Conservation (phyloP, 2,113 vertebrate genomes). For the Reinhardtius hippoglossoides region DNA sequence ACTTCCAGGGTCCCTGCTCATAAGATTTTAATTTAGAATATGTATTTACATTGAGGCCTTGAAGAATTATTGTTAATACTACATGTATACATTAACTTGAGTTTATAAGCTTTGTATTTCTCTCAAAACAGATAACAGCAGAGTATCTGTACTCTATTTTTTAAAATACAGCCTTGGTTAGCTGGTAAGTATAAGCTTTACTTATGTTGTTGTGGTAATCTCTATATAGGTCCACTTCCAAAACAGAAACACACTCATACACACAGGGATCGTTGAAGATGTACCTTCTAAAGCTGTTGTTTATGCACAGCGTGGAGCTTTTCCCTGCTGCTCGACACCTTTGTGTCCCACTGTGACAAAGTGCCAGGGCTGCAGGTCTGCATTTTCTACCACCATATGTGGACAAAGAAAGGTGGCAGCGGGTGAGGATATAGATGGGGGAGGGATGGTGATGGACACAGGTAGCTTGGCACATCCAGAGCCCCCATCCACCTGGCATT, state of each 20-base stretch:
- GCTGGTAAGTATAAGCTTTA: not conserved
- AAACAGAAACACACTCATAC: not conserved
- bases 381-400: conserved; percentile 51
- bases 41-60: too few species aligned
- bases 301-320: conserved; percentile 57
- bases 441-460: conserved; percentile 57
- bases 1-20: too few species aligned
- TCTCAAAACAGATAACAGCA: not conserved
- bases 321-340: conserved; percentile 60
- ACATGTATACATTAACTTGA: too few species aligned
- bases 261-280: conserved; percentile 5
- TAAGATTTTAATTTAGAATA: too few species aligned
- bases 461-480: conserved; percentile 57
- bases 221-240: not conserved
- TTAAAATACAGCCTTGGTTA: conserved; percentile 5
- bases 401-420: conserved; percentile 63
- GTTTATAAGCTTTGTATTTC: not conserved
- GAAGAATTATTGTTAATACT: too few species aligned
- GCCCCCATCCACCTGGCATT: conserved; percentile 65
- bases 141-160: conserved; percentile 25
- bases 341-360: conserved; percentile 57
- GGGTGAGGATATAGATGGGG: conserved; percentile 55
- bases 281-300: conserved; percentile 45
- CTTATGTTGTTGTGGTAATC: conserved; percentile 6
- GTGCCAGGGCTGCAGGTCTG: conserved; percentile 65